Conservation (phyloP, 2,888 invertebrate species). For the Colletes collaris region DNA sequence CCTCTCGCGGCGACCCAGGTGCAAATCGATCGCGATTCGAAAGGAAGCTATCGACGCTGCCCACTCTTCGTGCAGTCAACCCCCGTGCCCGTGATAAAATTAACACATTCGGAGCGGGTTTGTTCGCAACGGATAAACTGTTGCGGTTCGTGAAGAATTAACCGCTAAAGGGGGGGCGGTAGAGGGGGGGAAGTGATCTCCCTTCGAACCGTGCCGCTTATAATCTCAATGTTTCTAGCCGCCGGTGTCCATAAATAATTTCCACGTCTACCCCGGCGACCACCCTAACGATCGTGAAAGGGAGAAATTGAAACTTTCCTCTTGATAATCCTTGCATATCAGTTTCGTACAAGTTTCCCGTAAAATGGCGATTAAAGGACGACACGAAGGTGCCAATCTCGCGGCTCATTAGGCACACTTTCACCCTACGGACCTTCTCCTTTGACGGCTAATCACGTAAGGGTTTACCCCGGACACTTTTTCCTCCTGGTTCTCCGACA, state of each 20-base stretch:
- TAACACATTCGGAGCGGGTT: constrained; percentile 28
- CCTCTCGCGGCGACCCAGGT: not conserved
- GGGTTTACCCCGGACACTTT: constrained; percentile 71
- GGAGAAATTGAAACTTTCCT: constrained; percentile 63
- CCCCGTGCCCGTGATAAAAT: constrained; percentile 33
- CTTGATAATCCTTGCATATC: constrained; percentile 62
- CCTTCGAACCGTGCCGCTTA: constrained; percentile 50
- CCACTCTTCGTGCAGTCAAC: not conserved
- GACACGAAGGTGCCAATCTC: constrained; percentile 61
- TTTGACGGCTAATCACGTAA: constrained; percentile 75
- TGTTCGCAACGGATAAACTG: constrained; percentile 34
- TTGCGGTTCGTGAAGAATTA: constrained; percentile 32
- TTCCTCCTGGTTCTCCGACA: constrained; percentile 63
- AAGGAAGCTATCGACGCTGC: not conserved
- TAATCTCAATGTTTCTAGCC: constrained; percentile 58
- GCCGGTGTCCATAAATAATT: constrained; percentile 59
- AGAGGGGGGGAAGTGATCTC: constrained; percentile 42
- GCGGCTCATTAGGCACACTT: constrained; percentile 64
- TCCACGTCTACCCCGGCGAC: constrained; percentile 25
- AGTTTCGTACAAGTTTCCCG: constrained; percentile 65
- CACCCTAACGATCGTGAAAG: constrained; percentile 51
- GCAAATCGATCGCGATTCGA: not conserved
- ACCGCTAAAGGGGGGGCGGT: constrained; percentile 19
- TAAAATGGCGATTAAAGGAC: constrained; percentile 63
- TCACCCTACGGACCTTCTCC: constrained; percentile 55